These are phyloP conservation scores for Julus scandinavius DNA, from an alignment of 2,888 invertebrate species.

Conservation along the genomic window DNA sequence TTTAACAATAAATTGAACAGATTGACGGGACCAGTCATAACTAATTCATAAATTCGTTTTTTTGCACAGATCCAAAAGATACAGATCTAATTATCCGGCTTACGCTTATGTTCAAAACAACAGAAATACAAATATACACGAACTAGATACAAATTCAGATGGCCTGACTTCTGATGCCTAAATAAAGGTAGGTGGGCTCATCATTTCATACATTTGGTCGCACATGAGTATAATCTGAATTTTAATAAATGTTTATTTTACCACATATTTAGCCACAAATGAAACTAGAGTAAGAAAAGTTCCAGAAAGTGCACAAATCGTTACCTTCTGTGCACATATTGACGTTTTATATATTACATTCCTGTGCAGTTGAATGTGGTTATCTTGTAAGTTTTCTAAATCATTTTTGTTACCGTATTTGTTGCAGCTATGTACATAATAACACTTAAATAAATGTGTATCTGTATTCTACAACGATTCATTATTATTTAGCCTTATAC, in stretches of 20 bases:
- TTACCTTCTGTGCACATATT: not conserved
- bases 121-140: conserved; percentile 20
- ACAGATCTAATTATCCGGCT: conserved; percentile 10
- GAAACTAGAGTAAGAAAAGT: not conserved
- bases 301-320: not conserved
- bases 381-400: not conserved
- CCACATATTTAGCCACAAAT: not conserved
- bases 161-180: not conserved
- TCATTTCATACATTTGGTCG: not conserved
- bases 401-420: not conserved
- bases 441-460: not conserved
- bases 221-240: not conserved
- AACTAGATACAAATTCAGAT: conserved; percentile 12
- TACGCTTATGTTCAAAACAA: conserved; percentile 7
- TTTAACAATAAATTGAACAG: too few species aligned
- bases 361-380: not conserved
- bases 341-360: not conserved
- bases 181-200: not conserved
- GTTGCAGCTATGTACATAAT: not conserved
- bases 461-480: not conserved
- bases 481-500: not conserved
- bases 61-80: conserved; percentile 10
- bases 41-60: not conserved
- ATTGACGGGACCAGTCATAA: too few species aligned
- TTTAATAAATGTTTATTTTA: not conserved